Conservation (phyloP, 2,797 vertebrate species). For the Gouania willdenowi region DNA sequence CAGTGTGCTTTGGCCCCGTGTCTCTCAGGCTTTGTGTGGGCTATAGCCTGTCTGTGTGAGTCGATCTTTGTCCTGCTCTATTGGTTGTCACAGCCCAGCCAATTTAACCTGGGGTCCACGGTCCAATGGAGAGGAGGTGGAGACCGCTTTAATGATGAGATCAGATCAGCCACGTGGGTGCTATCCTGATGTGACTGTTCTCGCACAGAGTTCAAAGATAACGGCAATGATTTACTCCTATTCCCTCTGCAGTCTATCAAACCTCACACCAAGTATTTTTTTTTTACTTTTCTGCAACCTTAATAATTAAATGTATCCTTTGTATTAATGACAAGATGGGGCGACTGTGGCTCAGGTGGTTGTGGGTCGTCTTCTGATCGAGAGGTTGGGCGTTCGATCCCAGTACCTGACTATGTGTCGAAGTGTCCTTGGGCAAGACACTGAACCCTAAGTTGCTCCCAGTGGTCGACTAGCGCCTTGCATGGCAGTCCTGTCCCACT, state of each 20-base stretch:
- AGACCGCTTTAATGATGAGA: slow-evolving; percentile 36
- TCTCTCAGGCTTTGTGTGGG: slow-evolving; percentile 47
- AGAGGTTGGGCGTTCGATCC: no score
- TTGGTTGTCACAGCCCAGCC: slow-evolving; percentile 68
- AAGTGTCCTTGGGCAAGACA: no score
- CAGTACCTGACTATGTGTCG: no score
- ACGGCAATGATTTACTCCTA: slow-evolving; percentile 11
- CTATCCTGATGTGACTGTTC: slow-evolving; percentile 10
- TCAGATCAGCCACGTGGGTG: slow-evolving; percentile 19
- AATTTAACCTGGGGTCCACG: slow-evolving; percentile 58
- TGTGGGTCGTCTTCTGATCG: no score
- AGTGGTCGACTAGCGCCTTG: no score
- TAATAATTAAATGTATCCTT: no score
- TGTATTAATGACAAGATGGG: no score
- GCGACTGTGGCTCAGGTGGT: no score
- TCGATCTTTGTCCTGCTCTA: slow-evolving; percentile 45
- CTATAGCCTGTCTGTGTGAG: slow-evolving; percentile 29
- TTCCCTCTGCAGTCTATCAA: slow-evolving; percentile 1
- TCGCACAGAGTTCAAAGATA: slow-evolving; percentile 5
- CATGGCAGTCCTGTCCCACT: no score
- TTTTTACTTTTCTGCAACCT: no score
- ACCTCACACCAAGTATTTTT: no score
- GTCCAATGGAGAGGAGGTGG: slow-evolving; percentile 38
- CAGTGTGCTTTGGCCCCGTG: slow-evolving; percentile 34
- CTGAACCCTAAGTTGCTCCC: no score